phyloP scores from a whole-genome alignment of 2,888 invertebrate genomes.

The Saturnia japonica region DNA sequence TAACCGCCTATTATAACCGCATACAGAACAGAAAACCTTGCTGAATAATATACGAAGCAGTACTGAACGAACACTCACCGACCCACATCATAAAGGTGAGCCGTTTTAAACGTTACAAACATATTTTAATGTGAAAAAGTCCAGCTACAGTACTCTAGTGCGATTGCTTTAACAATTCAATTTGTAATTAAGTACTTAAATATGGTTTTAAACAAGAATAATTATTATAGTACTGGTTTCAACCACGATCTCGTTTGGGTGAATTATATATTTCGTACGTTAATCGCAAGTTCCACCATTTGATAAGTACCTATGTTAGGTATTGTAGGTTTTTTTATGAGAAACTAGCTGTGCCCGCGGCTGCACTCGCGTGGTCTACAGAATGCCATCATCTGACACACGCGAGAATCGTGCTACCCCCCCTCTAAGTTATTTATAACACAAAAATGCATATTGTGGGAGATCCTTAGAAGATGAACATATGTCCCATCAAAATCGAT shows the following conservation, averaged over 20 bases:
- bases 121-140: constrained; percentile 34
- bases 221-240: background rate
- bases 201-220: background rate
- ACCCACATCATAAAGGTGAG: constrained; percentile 47
- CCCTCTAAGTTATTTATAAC: too few species aligned
- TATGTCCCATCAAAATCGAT: too few species aligned
- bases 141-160: background rate
- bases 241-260: background rate
- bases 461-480: too few species aligned
- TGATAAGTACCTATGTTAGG: too few species aligned
- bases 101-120: constrained; percentile 35
- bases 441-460: too few species aligned
- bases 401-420: too few species aligned
- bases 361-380: too few species aligned
- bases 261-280: too few species aligned
- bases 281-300: background rate
- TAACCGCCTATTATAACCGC: constrained; percentile 28
- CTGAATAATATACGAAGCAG: constrained; percentile 48
- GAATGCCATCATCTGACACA: too few species aligned
- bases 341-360: too few species aligned
- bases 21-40: constrained; percentile 37
- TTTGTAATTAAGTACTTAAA: constrained; percentile 12
- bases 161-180: background rate
- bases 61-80: constrained; percentile 46
- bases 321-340: too few species aligned